Base-by-base conservation (phyloP, 1,140 invertebrate genomes). In the Platyura marginata region DNA sequence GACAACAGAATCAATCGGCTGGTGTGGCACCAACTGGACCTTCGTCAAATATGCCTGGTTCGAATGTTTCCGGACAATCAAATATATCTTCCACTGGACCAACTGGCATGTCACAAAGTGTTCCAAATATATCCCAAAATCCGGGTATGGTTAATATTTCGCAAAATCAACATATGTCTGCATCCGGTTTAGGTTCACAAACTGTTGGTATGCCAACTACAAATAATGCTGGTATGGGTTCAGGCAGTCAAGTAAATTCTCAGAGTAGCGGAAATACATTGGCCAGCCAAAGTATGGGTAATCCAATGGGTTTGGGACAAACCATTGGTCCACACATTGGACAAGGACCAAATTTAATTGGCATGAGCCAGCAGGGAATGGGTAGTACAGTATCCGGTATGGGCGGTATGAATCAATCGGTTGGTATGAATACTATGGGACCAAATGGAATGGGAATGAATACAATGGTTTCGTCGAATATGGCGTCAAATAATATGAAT, bases 1-100 rank as follows among this genome's bases (percentile, higher is more conserved):
- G 68, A 35, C 65, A 66, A 34, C 55, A 62, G 18, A 55, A 62
- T 21, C 55, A 51, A 50, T n/a, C 61, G 55, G 37, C 59, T 59
- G 15, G 51, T 40, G 44, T 63, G n/a, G 47, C 57, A 10, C 54
- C 63, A 46, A 44, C 48, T 48, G 49, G 54, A n/a, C 52, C 53
- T n/a, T 18, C n/a, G 11, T 18, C 18, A 18, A 38, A 38, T 38
- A 38, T 38, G 36, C 3, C 10, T 2, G 16, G n/a, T 10, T 18
- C n/a, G 20, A 38, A 38, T 38, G 3, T 18, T 11, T n/a, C n/a
- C 19, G 16, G 34, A 36, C 16, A 5, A 18, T 18, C 34, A 10
- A 29, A 13, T 29, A 29, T 8, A 29, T 13, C 13, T 34, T 34
- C 3, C 3, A 34, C 16, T 15, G 10, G 18, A 4, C 3, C 11